Base-by-base conservation (phyloP, 92 coral and sea anemone genomes). In the Diadumene lineata region DNA sequence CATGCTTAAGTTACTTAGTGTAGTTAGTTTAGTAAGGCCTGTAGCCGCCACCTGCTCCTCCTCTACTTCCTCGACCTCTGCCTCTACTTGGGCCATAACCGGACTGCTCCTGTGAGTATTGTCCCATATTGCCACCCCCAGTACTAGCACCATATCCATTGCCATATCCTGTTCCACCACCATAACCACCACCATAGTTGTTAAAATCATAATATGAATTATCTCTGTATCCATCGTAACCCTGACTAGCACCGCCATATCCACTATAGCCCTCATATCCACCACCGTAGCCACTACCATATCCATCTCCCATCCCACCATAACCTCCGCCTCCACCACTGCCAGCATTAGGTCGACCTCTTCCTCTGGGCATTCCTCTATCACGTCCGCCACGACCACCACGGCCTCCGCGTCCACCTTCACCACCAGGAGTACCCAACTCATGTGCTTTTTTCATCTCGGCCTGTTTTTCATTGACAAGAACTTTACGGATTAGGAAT, bases 391-490 rank as follows among this genome's bases (percentile, higher is more conserved):
- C 64, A 28, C 84, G 81, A 69, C 93, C 84, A 0, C 82, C 60
- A 0, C 93, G 79, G 7, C 93, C 88, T 0, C 83, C 84, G 34
- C 92, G 79, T 4, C 83, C 76, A 7, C 87, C 90, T 10, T 83
- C 77, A 62, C 81, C 83, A 23, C 80, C 81, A 0, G 73, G 90
- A 30, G 76, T 80, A 15, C 92, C 90, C 1, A 77, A 66, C 34
- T 92, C 97, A 57, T 89, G 92, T 23, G 98, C 98, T 70, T 94
- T 94, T 85, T 94, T 94, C 90, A 91, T 65, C 56, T 94, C 98
- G 21, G 89, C 98, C 29, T 76, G 68, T 48, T 79, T 85, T 8
- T 77, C 73, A 57, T 81, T 80, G 66, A 94, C 68, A 9, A 75
- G 50, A 56, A 70, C 70, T 60, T 79, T 66, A 70, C 96, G 87